Evolutionary conservation across 2,113 vertebrate species (phyloP), one percentile per base, ranked within the genome.

Genomic region (Ageneiosus marmoratus): DNA sequence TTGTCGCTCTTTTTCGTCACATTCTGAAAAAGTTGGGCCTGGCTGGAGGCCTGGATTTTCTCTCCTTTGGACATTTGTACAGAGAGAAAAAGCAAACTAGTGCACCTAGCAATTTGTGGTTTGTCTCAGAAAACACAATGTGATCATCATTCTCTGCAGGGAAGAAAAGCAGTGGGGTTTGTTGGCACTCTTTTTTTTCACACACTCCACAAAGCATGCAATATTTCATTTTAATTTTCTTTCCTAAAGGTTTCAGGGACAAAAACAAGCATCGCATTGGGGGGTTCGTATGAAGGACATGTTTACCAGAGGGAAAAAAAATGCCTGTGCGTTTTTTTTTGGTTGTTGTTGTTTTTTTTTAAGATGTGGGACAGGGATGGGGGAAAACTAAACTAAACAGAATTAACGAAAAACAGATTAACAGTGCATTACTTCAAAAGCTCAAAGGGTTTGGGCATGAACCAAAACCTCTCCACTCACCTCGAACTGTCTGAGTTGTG

Each of bases 121-220:
- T 77, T 72, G 74, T 88, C 79, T 48, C n/a, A 46, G 16, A 73
- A 70, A n/a, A 27, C n/a, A 2, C 62, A 83, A 88, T 20, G 65
- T 62, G 80, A 83, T 87, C 82, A 87, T 87, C 82, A 51, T 90
- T 88, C 87, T 88, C 86, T 90, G 89, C 89, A 85, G 89, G 85
- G 87, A 86, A 88, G 81, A 88, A 76, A 88, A 84, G 88, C 86
- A 80, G 72, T 83, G 81, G 77, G 87, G 79, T 78, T 87, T 24
- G 80, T 24, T 27, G 44, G 82, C 77, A 75, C 82, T 79, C 58
- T 80, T 84, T 5, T 3, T 81, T 75, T 86, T 86, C 76, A 62
- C 79, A 84, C 80, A 81, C 88, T 88, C 76, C 77, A 86, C 84
- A 84, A 88, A 87, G 88, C 90, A 89, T 90, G 89, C 90, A 91